A percentile compares a stretch with the other conserved stretches of the same genome.
Conservation (phyloP, 2,113 vertebrate species). For the Megaceryle maxima region DNA sequence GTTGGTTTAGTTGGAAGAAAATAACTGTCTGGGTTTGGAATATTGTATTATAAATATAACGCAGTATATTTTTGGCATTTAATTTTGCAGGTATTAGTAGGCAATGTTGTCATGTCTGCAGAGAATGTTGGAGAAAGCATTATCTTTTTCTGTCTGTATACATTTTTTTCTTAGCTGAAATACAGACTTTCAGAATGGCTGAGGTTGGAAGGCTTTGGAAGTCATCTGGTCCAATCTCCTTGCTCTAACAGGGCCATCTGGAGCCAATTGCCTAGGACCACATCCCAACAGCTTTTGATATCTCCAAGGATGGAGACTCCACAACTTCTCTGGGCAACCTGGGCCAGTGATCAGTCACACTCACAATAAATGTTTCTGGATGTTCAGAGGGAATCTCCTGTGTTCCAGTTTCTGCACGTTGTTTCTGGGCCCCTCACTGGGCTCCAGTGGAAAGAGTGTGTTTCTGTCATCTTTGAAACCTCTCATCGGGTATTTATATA, state of each 20-base stretch:
- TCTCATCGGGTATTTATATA: not conserved
- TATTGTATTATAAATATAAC: not conserved
- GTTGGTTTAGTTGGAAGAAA: not conserved
- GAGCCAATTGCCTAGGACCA: accelerated
- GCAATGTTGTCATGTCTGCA: not conserved
- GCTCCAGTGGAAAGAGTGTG: not conserved
- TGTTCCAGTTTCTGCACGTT: not conserved
- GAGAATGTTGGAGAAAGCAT: not conserved
- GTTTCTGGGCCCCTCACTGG: not conserved
- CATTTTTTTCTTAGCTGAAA: not conserved
- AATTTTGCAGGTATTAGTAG: not conserved
- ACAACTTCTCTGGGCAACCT: not conserved
- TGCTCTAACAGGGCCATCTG: not conserved
- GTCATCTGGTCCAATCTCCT: accelerated
- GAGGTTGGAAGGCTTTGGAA: not conserved
- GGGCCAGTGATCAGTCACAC: accelerated
- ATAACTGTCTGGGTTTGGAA: not conserved
- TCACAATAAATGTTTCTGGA: not conserved
- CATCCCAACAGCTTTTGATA: too few species aligned
- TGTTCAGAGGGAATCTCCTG: not conserved
- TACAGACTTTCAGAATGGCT: not conserved
- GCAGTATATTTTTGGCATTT: not conserved
- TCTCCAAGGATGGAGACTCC: not conserved
- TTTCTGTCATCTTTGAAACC: not conserved
- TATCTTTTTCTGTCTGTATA: not conserved